These are phyloP conservation scores for Scaptomyza montana DNA, from an alignment of 1,140 invertebrate species.

Conservation along the genomic window DNA sequence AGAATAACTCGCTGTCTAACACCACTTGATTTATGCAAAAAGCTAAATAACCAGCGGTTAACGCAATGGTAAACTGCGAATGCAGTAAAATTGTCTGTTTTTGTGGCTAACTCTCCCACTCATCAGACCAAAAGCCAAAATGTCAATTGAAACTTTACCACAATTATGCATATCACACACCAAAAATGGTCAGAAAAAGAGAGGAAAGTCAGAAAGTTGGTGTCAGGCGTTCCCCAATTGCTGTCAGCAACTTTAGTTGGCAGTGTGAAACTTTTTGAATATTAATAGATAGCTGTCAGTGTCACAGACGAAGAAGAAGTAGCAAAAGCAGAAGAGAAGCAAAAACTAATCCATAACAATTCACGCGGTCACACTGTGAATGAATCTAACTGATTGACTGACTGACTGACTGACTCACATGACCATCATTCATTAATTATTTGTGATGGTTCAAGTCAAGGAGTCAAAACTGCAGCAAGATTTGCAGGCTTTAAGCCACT, in stretches of 20 bases:
- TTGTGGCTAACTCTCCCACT: not conserved
- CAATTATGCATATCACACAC: conserved; percentile 36
- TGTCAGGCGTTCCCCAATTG: conserved; percentile 19
- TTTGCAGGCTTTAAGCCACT: not conserved
- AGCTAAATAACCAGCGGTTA: not conserved
- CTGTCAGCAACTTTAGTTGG: conserved; percentile 16
- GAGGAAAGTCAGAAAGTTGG: conserved; percentile 4
- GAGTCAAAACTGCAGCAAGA: not conserved
- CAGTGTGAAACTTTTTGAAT: conserved; percentile 36
- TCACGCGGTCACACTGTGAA: conserved; percentile 7
- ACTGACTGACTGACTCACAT: not conserved
- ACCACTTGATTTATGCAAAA: no score
- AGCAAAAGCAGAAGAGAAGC: no score
- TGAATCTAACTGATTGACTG: no score
- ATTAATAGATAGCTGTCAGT: conserved; percentile 48
- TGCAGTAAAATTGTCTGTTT: not conserved
- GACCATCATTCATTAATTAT: conserved; percentile 47
- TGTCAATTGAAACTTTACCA: conserved; percentile 46
- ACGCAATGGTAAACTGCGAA: not conserved
- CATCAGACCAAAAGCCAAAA: conserved; percentile 23
- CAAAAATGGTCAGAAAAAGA: not conserved
- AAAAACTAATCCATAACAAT: conserved; percentile 53
- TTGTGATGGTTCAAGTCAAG: not conserved
- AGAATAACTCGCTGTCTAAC: not conserved
- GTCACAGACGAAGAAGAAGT: not conserved